phyloP scores from a whole-genome alignment of 2,113 vertebrate genomes.

The Passer domesticus region DNA sequence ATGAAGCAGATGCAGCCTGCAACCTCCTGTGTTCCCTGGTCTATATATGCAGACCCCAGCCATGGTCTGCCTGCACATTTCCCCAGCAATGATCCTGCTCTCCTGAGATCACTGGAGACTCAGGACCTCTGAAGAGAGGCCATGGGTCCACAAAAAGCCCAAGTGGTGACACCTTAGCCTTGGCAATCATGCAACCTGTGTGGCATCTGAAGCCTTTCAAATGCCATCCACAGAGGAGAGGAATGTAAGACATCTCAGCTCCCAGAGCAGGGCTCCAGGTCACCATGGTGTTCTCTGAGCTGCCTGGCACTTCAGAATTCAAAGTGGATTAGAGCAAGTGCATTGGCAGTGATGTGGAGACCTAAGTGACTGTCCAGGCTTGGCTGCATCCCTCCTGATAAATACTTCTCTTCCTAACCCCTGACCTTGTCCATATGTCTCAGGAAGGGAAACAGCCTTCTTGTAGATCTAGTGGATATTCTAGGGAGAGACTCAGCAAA shows the following conservation, averaged over 20 bases:
- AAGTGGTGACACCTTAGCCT: background rate
- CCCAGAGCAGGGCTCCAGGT: background rate
- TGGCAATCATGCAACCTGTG: background rate
- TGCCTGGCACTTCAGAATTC: background rate
- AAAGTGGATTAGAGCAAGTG: background rate
- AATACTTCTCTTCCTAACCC: background rate
- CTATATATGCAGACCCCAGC: background rate
- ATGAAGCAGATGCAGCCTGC: background rate
- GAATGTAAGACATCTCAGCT: background rate
- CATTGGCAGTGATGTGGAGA: background rate
- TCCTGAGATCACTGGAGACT: background rate
- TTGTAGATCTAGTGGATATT: background rate
- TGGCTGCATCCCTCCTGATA: background rate
- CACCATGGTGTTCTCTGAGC: background rate
- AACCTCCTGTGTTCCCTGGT: background rate
- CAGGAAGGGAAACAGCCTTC: background rate
- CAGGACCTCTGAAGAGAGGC: background rate
- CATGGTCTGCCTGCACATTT: background rate
- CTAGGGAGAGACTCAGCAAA: background rate
- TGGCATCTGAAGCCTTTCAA: fast-evolving
- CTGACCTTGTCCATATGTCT: background rate
- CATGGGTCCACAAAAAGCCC: background rate
- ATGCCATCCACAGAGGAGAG: fast-evolving
- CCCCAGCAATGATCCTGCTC: background rate
- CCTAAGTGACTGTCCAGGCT: background rate